Conservation (phyloP, 2,888 invertebrate species). For the Platynereis dumerilii region DNA sequence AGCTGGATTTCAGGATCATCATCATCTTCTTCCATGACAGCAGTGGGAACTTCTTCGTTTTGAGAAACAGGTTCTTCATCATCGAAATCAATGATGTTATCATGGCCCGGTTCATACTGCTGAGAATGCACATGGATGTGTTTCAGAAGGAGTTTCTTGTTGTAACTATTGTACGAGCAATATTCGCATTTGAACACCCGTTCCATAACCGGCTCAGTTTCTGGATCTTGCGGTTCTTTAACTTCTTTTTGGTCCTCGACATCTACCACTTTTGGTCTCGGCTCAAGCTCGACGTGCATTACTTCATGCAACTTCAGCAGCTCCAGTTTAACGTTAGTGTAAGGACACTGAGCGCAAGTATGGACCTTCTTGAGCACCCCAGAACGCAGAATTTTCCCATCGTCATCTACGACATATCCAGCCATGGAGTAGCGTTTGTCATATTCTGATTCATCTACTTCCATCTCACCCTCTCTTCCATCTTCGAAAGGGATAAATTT, state of each 20-base stretch:
- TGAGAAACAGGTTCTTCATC: constrained; percentile 32
- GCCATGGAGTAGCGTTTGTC: background rate
- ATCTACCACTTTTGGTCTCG: constrained; percentile 42
- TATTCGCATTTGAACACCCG: constrained; percentile 72
- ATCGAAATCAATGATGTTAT: constrained; percentile 51
- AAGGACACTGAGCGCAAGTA: constrained; percentile 84
- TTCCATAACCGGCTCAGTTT: constrained; percentile 26
- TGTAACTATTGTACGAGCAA: constrained; percentile 81
- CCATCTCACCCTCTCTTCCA: background rate
- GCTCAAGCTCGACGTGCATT: constrained; percentile 69
- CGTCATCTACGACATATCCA: constrained; percentile 43
- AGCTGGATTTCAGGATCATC: no score
- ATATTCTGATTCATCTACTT: background rate
- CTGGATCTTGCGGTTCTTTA: no score
- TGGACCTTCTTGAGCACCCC: constrained; percentile 81
- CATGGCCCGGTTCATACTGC: constrained; percentile 39
- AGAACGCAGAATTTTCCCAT: constrained; percentile 70
- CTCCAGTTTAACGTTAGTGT: constrained; percentile 78
- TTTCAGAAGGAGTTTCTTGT: constrained; percentile 72
- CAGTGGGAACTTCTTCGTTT: constrained; percentile 29
- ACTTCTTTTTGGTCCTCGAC: no score
- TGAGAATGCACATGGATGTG: constrained; percentile 72
- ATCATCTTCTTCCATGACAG: no score
- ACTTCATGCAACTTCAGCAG: constrained; percentile 85
- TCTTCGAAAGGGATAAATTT: constrained; percentile 4